Percentiles rank a stretch among this genome's conserved stretches.
phyloP scores from a whole-genome alignment of 1,140 invertebrate species.

The Portunus trituberculatus region DNA sequence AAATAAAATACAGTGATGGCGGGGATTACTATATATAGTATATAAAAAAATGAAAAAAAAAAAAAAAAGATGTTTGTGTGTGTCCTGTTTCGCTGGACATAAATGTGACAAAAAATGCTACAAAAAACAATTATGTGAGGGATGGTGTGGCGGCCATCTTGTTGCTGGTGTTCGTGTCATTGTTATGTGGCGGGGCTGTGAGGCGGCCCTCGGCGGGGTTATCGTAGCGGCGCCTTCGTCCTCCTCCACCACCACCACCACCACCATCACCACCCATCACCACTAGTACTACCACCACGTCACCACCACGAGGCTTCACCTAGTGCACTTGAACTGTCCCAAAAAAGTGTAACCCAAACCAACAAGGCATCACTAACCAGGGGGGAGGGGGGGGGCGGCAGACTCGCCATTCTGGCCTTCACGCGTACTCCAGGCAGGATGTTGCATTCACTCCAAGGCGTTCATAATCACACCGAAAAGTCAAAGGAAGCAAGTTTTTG shows the following conservation, averaged over 20 bases:
- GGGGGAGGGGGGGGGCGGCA: background rate
- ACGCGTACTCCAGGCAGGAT: too few relatives aligned
- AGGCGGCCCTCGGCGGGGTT: background rate
- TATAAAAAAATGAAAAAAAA: background rate
- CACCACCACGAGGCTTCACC: background rate
- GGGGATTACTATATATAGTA: constrained; percentile 20
- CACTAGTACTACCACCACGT: background rate
- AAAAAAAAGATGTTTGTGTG: background rate
- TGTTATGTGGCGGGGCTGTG: constrained; percentile 26
- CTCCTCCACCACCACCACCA: background rate
- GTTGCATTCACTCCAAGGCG: too few relatives aligned
- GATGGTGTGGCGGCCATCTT: constrained; percentile 61
- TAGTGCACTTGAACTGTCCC: background rate
- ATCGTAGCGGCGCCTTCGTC: background rate
- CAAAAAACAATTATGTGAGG: constrained; percentile 60
- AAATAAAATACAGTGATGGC: constrained; percentile 32
- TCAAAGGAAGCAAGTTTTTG: background rate
- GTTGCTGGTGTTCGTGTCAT: constrained; percentile 65
- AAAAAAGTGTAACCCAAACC: background rate
- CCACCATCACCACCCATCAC: background rate
- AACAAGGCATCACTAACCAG: background rate
- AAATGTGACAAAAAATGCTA: constrained; percentile 50
- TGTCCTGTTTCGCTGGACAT: constrained; percentile 65
- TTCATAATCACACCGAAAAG: too few relatives aligned
- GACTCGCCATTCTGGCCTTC: too few relatives aligned